These are phyloP conservation scores for Jacana jacana DNA, from an alignment of 2,113 vertebrate genomes.

Conservation along the genomic window DNA sequence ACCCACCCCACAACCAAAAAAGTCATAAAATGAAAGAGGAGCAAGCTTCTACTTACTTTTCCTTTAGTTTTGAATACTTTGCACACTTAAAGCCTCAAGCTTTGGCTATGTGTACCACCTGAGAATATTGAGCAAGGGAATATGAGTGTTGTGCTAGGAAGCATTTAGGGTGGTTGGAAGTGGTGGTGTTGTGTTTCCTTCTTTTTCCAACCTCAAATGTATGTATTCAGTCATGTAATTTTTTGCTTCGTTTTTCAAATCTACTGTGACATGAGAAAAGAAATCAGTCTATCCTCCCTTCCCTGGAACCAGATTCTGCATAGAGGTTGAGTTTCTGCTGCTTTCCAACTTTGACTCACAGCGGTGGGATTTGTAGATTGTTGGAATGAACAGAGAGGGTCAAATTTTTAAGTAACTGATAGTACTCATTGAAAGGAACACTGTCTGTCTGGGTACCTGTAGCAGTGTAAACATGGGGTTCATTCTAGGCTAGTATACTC, in stretches of 20 bases:
- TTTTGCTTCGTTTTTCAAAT: not conserved
- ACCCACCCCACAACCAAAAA: too few relatives aligned
- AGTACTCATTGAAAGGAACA: not conserved
- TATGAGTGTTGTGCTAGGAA: not conserved
- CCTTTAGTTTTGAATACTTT: not conserved
- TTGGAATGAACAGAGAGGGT: not conserved
- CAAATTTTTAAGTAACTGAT: not conserved
- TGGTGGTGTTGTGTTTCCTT: not conserved
- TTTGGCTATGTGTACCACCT: not conserved
- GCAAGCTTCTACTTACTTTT: not conserved
- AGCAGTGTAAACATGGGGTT: not conserved
- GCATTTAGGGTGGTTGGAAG: not conserved
- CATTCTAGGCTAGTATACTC: not conserved
- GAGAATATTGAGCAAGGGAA: not conserved
- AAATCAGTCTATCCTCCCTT: not conserved
- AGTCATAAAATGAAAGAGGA: not conserved
- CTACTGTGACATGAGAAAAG: not conserved
- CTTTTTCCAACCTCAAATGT: not conserved
- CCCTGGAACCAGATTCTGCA: not conserved
- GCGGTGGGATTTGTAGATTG: not conserved
- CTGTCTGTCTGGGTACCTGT: not conserved
- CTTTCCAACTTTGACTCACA: not conserved
- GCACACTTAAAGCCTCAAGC: not conserved
- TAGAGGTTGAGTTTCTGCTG: not conserved
- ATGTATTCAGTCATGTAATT: not conserved